Base-by-base conservation (phyloP, 1,140 invertebrate species). In the Chymomyza costata region DNA sequence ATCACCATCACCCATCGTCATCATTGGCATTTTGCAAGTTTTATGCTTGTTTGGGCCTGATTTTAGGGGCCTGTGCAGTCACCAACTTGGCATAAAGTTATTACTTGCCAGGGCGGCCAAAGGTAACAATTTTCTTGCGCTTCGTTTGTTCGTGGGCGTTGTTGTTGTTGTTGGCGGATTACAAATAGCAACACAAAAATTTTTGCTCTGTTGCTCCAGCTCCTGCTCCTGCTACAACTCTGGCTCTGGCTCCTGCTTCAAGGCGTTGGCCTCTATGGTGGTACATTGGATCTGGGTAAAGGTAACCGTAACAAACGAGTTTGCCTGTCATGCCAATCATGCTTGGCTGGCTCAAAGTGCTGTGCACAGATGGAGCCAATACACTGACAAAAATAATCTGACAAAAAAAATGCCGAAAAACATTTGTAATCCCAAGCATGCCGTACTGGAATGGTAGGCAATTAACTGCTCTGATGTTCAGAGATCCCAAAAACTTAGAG, bases 21-120 rank as follows among this genome's bases (percentile, higher is more conserved):
- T 52, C 65, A 65, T 70, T 68, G 69, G 68, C 63, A 62, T 66
- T 68, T 66, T 65, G 58, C 57, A 69, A 74, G 69, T 61, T 68
- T 73, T 76, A 64, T 74, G 70, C 64, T 68, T 76, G 55, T 55
- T 67, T 67, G 68, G 41, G 57, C 49, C 62, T 55, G 57, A 71
- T 66, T 66, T 71, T 37, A 53, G 60, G 48, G 31, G 8, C 21
- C 25, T 14, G 25, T n/a, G 28, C 14, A 25, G 5, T 7, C 6
- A 0, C 31, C 40, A 25, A 25, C 21, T 25, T 68, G 17, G 48
- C 59, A 56, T 56, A 59, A 60, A 68, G 69, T 74, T 68, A 74
- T 74, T 68, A 54, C 60, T 46, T 37, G 31, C 5, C 34, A 40
- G 37, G 21, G 47, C 35, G 48, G 21, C 53, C 47, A 58, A 60